A percentile compares a stretch with the other conserved stretches of the same genome.
These are phyloP conservation scores for Crenichthys baileyi DNA, from an alignment of 2,797 vertebrate genomes.

Conservation along the genomic window DNA sequence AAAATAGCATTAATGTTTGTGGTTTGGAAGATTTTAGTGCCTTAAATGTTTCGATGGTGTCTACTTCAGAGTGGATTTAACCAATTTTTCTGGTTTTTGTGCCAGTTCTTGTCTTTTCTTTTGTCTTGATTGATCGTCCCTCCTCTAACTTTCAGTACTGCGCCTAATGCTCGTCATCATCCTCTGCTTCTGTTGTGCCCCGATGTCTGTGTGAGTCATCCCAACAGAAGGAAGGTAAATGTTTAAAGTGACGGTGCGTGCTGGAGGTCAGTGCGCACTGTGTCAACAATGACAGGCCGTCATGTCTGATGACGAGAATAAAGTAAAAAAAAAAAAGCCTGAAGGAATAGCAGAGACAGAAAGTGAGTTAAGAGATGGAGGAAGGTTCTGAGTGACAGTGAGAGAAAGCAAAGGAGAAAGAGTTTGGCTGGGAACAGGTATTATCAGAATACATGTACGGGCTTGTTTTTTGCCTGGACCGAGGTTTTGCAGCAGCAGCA, in stretches of 20 bases:
- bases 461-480: constrained; percentile 46
- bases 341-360: constrained; percentile 14
- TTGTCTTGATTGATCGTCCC: constrained; percentile 45
- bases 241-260: constrained; percentile 45
- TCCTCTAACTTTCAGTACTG: constrained; percentile 22
- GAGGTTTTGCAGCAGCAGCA: constrained; percentile 40
- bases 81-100: constrained; percentile 7
- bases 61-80: constrained; percentile 1
- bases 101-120: constrained; percentile 20
- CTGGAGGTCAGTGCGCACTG: constrained; percentile 45
- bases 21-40: neutral
- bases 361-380: neutral
- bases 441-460: constrained; percentile 45
- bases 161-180: constrained; percentile 41
- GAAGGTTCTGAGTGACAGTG: constrained; percentile 26
- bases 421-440: constrained; percentile 11
- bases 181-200: constrained; percentile 18
- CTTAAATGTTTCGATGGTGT: constrained; percentile 17
- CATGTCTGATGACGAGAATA: constrained; percentile 56
- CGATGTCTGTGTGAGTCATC: constrained; percentile 31
- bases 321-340: constrained; percentile 40
- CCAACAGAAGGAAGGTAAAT: constrained; percentile 27
- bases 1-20: too few species aligned
- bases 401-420: constrained; percentile 28
- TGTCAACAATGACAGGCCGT: constrained; percentile 57